Base-by-base conservation (phyloP, 2,888 invertebrate genomes). In the Drosophila merina region DNA sequence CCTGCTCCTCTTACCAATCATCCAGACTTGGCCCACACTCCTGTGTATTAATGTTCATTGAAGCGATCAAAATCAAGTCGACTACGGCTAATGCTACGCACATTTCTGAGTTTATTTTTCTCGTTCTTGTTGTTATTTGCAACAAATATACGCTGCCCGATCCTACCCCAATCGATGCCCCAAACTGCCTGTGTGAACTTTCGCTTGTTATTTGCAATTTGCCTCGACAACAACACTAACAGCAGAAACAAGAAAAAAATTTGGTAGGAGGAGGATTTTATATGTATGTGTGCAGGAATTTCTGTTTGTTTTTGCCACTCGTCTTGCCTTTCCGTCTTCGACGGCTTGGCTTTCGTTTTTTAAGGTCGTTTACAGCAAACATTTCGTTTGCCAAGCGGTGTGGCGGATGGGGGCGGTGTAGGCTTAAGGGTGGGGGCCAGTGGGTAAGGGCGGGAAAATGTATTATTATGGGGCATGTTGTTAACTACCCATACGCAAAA, bases 11-110 rank as follows among this genome's bases (percentile, higher is more conserved):
- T 12, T 31, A 9, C 57, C 59, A 60, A 45, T 63, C 50, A 28
- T 44, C 57, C 33, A 12, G 28, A 10, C n/a, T n/a, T n/a, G n/a
- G n/a, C 4, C 26, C 52, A 48, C 20, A 4, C 26, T 54, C 40
- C 66, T 64, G 78, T 79, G 71, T 86, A 86, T 88, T 88, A 88
- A 81, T 89, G 86, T 86, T 88, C 86, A 88, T 79, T 89, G 86
- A 88, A 76, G 81, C 89, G 81, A 82, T 75, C 72, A 85, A 86
- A 88, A 89, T 88, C 83, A 88, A 88, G 83, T 89, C 89, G 86
- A 79, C 86, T 86, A 81, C 76, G 78, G 82, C 87, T 83, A 83
- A 83, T 83, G 80, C 79, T 76, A 83, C 87, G 77, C 88, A 79
- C 85, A 83, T 74, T 81, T 70, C 72, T n/a, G 54, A 20, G 12